Base-by-base conservation (phyloP, 1,140 invertebrate species). In the Uloborus diversus region DNA sequence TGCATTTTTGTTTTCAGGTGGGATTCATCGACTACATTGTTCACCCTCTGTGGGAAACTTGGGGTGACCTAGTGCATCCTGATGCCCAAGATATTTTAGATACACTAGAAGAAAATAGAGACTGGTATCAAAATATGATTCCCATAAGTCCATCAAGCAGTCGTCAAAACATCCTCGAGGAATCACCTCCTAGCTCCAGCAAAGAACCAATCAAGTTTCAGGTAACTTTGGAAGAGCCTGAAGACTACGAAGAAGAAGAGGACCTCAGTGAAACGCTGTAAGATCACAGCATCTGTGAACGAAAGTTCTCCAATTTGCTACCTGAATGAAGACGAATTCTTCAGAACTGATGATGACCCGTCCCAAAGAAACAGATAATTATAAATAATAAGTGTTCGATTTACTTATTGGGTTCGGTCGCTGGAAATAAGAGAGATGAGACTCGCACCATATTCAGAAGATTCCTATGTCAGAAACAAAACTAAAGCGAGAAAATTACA, bases 21-120 rank as follows among this genome's bases (percentile, higher is more conserved):
- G 97, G 97, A 80, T 99, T 99, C 86, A 99, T 99, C 84, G 97
- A 99, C 88, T 99, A 98, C 86, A 99, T 99, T 85, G 96, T 99
- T 7, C 97, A 99, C 89, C 98, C 98, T 5, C 88, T 99, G 25
- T 99, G 96, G 96, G 98, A 99, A 87, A 99, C 97, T 3, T 99
- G 98, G 98, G 97, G 96, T n/a, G 98, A 99, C 86, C 89, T 99
- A 32, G 98, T 99, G 3, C 95, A 99, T 88, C 98, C 98, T 0
- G 97, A 99, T 86, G 97, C 97, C 11, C 96, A 99, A 87, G 94
- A 97, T 64, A 99, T 99, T 82, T 88, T 99, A 56, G 97, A 99
- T 87, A 97, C 94, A 4, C 89, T 99, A 73, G 97, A 99, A 88
- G 95, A 99, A 87, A 99, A 99, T 87, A 90, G 98, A 64, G 96